Base-by-base conservation (phyloP, 2,797 vertebrate genomes). In the Aulostomus chinensis region DNA sequence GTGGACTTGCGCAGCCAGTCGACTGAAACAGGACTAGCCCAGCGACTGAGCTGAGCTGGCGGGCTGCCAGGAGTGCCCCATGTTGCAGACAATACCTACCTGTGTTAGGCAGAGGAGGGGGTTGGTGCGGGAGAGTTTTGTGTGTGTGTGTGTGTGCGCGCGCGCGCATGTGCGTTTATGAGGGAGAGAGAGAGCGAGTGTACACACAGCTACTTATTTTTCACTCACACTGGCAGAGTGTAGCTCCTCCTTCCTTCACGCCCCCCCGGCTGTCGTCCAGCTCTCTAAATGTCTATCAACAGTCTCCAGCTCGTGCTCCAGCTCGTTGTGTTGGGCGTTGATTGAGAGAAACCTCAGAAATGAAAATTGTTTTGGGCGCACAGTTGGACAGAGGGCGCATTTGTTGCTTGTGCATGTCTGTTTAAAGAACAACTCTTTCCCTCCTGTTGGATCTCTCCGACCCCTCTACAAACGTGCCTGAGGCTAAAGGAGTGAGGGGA, bases 81-180 rank as follows among this genome's bases (percentile, higher is more conserved):
- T 56, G 59, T 72, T 69, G 68, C 73, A 82, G 76, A 87, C 85
- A 84, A 85, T 86, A 81, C 85, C 85, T 84, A 89, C 86, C 83
- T 88, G 88, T 87, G 85, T 86, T 83, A 68, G 74, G 24, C 71
- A 29, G 51, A 67, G 64, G 72, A 67, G 77, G 64, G 70, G 68
- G 75, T 16, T 53, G 26, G 38, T 41, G 58, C 53, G 59, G 35
- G 53, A 13, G n/a, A n/a, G n/a, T n/a, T n/a, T n/a, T n/a, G 55
- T 59, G 60, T 49, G 33, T 31, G 51, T 17, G 22, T 33, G 52
- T 36, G 37, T 43, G 58, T 47, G 59, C 26, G 40, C 16, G 21
- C 28, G 16, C 17, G 13, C 24, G 15, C 25, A 42, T 31, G 40
- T n/a, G 31, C 9, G n/a, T n/a, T n/a, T n/a, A n/a, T n/a, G n/a